Evolutionary conservation across 2,888 invertebrate genomes (phyloP).

Genomic region (Acronicta alni): DNA sequence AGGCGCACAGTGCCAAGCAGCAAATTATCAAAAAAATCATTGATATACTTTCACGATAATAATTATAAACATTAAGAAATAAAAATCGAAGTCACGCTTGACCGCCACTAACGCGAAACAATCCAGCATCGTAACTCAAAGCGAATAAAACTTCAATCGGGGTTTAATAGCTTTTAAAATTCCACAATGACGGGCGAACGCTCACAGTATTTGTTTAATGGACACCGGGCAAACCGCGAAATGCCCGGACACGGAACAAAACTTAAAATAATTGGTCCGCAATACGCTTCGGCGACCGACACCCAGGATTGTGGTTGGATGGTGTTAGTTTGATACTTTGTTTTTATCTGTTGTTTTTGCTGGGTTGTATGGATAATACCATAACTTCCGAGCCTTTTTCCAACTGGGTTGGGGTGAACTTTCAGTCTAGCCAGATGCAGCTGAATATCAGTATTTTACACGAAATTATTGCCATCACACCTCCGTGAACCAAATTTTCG

Average conservation of each 20-base stretch:
- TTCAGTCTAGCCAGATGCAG: too few species aligned
- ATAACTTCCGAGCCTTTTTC: too few species aligned
- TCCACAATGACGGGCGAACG: slow-evolving; percentile 63
- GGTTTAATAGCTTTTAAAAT: slow-evolving; percentile 76
- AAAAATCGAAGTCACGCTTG: slow-evolving; percentile 29
- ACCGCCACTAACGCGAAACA: slow-evolving; percentile 41
- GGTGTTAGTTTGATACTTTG: slow-evolving; percentile 67
- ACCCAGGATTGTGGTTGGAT: slow-evolving; percentile 50
- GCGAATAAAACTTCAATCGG: slow-evolving; percentile 70
- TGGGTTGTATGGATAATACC: too few species aligned
- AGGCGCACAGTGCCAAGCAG: too few species aligned
- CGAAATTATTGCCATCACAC: too few species aligned
- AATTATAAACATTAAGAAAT: slow-evolving; percentile 4
- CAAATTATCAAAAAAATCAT: too few species aligned
- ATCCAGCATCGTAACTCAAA: slow-evolving; percentile 54
- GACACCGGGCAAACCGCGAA: slow-evolving; percentile 82
- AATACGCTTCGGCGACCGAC: slow-evolving; percentile 74
- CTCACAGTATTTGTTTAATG: slow-evolving; percentile 79
- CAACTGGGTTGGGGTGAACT: too few species aligned
- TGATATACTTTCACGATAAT: background rate
- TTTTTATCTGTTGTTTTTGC: background rate
- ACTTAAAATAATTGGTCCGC: slow-evolving; percentile 88
- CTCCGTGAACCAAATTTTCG: too few species aligned
- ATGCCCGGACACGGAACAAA: slow-evolving; percentile 86
- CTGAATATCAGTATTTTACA: too few species aligned